Percentiles rank a stretch among this genome's conserved stretches.
Evolutionary conservation across 2,888 invertebrate species (phyloP).

Genomic region (Zygothrica quintamaculata): DNA sequence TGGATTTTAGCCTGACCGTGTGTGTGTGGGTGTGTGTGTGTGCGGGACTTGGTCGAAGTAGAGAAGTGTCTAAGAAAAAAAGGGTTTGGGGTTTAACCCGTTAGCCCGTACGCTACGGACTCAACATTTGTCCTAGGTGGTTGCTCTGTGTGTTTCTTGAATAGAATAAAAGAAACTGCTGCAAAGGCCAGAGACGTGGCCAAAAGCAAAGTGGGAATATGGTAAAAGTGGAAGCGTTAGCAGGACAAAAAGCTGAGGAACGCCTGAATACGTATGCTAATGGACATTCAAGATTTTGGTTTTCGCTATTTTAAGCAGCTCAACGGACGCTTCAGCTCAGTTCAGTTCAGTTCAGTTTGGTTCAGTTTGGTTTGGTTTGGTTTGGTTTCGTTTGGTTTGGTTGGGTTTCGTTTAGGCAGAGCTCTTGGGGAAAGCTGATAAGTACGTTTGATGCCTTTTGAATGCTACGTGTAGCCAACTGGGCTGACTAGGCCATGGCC

Average conservation of each 20-base stretch:
- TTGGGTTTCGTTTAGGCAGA: conserved; percentile 38
- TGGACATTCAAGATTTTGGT: conserved; percentile 81
- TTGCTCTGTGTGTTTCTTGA: conserved; percentile 31
- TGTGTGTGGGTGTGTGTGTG: conserved; percentile 23
- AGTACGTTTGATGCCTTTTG: conserved; percentile 79
- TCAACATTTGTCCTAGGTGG: conserved; percentile 50
- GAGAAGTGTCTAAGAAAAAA: conserved; percentile 4
- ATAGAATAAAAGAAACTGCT: conserved; percentile 53
- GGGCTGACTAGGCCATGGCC: conserved; percentile 53
- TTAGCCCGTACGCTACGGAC: conserved; percentile 33
- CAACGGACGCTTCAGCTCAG: conserved; percentile 26
- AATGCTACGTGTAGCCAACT: conserved; percentile 65
- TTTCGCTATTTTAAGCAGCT: conserved; percentile 79
- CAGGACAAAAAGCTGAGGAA: neutral
- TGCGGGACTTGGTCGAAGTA: conserved; percentile 13
- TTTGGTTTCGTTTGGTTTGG: conserved; percentile 47
- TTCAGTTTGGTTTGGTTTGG: conserved; percentile 2
- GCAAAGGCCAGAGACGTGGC: conserved; percentile 57
- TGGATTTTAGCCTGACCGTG: conserved; percentile 50
- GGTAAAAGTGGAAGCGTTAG: neutral
- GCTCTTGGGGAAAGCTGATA: conserved; percentile 69
- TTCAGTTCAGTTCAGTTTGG: neutral
- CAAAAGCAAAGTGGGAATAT: conserved; percentile 19
- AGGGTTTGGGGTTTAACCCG: conserved; percentile 5
- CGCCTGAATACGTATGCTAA: conserved; percentile 72